Base-by-base conservation (phyloP, 2,888 invertebrate species). In the Drosophila neotestacea region DNA sequence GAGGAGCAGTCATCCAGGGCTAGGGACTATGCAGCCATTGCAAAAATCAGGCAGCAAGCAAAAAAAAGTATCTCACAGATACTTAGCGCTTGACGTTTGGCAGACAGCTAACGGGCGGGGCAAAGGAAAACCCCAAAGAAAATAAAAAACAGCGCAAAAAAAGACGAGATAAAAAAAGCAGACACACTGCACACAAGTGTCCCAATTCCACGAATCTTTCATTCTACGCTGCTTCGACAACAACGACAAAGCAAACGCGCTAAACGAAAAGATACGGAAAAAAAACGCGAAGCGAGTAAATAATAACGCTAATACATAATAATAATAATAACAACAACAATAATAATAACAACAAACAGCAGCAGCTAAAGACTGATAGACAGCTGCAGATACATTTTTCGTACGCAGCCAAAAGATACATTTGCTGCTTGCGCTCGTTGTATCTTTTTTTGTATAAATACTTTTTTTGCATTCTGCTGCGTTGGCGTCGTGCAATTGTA, bases 151-250 rank as follows among this genome's bases (percentile, higher is more conserved):
- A 50, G 46, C 61, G 72, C 58, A 6, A 22, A 34, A 58, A 70
- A 67, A 44, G 68, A 62, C 10, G 1, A 4, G 1, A 39, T 22
- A 41, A 55, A 56, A 63, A 59, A 79, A 71, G 77, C 67, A 76
- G 71, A 75, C 68, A 77, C 70, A 81, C 79, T 92, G 92, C 92
- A 91, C 91, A 92, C 92, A 92, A 91, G 92, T 91, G 91, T 90
- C 91, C 92, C 91, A 91, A 74, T 91, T 91, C 87, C 89, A 88
- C 68, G 86, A 86, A 79, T 87, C 84, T 84, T 79, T 79, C 91
- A 91, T 90, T 91, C 91, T 81, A 89, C 88, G 85, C 77, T 86
- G 73, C 70, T 90, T 90, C 90, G 72, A 80, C 69, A 62, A 64
- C 67, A 59, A 66, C 46, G 9, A 10, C 52, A 10, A 39, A 58